These are phyloP conservation scores for Melanotaenia trifasciata DNA, from an alignment of 2,797 vertebrate genomes.

Conservation along the genomic window DNA sequence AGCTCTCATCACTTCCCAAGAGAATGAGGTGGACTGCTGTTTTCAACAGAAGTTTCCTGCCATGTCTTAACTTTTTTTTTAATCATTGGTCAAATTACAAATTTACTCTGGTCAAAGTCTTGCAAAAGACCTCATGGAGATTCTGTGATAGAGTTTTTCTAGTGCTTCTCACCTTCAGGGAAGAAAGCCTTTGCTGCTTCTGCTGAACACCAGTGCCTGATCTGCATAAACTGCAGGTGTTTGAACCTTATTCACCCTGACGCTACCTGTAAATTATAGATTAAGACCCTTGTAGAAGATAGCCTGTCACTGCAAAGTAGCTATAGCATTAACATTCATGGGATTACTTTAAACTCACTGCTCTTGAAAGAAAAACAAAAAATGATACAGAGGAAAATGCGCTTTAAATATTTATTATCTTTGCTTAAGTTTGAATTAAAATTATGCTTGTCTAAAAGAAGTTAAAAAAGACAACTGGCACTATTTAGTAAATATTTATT, in stretches of 20 bases:
- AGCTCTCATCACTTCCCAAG: conserved; percentile 59
- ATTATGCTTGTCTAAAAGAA: neutral
- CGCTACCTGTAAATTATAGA: conserved; percentile 63
- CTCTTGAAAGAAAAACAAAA: conserved; percentile 18
- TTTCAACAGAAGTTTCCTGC: conserved; percentile 29
- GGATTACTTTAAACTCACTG: conserved; percentile 10
- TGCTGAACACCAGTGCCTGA: conserved; percentile 29
- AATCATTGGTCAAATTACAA: neutral
- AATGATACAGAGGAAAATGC: neutral
- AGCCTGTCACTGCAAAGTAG: conserved; percentile 38
- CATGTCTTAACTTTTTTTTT: conserved; percentile 22
- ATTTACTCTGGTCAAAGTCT: conserved; percentile 25
- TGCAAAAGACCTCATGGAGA: conserved; percentile 31
- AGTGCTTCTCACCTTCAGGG: conserved; percentile 7
- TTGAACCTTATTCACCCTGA: conserved; percentile 30
- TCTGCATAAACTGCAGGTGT: conserved; percentile 38
- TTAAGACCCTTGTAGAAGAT: conserved; percentile 39
- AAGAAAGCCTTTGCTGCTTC: conserved; percentile 1
- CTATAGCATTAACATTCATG: conserved; percentile 38
- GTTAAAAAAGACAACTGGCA: neutral
- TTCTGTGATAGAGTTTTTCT: conserved; percentile 14
- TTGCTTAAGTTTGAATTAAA: neutral
- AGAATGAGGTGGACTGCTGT: conserved; percentile 62
- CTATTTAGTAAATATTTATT: no score
- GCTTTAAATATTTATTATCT: conserved; percentile 5